These are phyloP conservation scores for Catocala sponsa DNA, from an alignment of 2,888 invertebrate genomes.

Conservation along the genomic window DNA sequence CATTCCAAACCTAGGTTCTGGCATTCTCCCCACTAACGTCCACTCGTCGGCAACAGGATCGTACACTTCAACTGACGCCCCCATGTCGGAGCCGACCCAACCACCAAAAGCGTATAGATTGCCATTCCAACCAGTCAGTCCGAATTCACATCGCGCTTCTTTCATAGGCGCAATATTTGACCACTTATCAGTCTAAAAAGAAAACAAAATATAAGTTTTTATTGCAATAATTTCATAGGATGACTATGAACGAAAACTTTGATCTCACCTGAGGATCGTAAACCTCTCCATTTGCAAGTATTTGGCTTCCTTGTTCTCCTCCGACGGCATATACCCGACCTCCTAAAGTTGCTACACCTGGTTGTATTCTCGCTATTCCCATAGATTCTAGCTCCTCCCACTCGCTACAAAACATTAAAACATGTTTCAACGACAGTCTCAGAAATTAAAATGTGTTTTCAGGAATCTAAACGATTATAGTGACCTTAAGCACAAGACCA, in stretches of 20 bases:
- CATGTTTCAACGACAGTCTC: not conserved
- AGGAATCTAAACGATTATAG: no score
- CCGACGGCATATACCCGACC: slow-evolving; percentile 97
- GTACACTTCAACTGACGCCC: slow-evolving; percentile 95
- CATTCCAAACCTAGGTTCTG: slow-evolving; percentile 96
- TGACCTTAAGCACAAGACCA: no score
- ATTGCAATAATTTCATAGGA: no score
- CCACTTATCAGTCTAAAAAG: slow-evolving; percentile 85
- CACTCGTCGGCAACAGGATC: slow-evolving; percentile 94
- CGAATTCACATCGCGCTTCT: slow-evolving; percentile 96
- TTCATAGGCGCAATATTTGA: slow-evolving; percentile 91
- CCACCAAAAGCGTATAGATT: slow-evolving; percentile 96
- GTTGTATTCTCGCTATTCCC: slow-evolving; percentile 95
- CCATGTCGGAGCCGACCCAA: slow-evolving; percentile 97
- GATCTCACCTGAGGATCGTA: slow-evolving; percentile 90
- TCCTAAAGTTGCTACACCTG: slow-evolving; percentile 94
- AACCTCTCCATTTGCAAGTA: slow-evolving; percentile 95
- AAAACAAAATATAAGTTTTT: slow-evolving; percentile 18
- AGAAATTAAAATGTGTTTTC: no score
- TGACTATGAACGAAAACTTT: no score
- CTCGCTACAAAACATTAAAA: slow-evolving; percentile 81
- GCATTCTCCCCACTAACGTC: slow-evolving; percentile 93
- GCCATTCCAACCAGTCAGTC: slow-evolving; percentile 94
- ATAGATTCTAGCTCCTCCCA: slow-evolving; percentile 95
- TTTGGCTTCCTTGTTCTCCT: slow-evolving; percentile 96